phyloP scores from a whole-genome alignment of 2,888 invertebrate species.

The Apodemia hepburni region DNA sequence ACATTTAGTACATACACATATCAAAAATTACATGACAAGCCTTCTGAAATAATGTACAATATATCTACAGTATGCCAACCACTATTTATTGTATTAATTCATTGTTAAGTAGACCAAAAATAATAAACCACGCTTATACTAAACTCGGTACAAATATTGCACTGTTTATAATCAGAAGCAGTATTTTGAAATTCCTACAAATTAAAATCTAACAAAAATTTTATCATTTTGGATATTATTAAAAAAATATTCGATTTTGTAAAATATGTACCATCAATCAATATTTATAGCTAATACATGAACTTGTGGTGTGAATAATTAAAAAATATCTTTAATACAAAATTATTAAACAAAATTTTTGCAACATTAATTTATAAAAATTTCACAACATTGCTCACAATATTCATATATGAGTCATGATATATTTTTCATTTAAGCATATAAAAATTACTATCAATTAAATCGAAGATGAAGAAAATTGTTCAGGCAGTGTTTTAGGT shows the following conservation, averaged over 20 bases:
- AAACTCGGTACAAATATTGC: slow-evolving; percentile 21
- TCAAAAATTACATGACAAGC: slow-evolving; percentile 27
- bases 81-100: slow-evolving; percentile 48
- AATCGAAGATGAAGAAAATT: slow-evolving; percentile 6
- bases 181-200: slow-evolving; percentile 4
- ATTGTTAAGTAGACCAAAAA: slow-evolving; percentile 44
- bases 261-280: background rate
- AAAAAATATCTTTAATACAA: no score
- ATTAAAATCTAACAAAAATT: background rate
- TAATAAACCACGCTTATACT: slow-evolving; percentile 11
- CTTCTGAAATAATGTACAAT: slow-evolving; percentile 44
- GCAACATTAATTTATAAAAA: background rate
- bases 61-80: slow-evolving; percentile 59
- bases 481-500: slow-evolving; percentile 44
- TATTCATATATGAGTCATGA: no score
- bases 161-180: slow-evolving; percentile 15
- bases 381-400: slow-evolving; percentile 22
- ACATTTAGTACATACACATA: slow-evolving; percentile 15
- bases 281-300: background rate
- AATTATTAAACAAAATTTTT: background rate
- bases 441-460: background rate
- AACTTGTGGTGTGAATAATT: background rate
- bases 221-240: background rate
- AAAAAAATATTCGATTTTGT: no score
- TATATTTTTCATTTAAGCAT: background rate